Conservation (phyloP, 1,140 invertebrate genomes). For the Phymorhynchus buccinoides region DNA sequence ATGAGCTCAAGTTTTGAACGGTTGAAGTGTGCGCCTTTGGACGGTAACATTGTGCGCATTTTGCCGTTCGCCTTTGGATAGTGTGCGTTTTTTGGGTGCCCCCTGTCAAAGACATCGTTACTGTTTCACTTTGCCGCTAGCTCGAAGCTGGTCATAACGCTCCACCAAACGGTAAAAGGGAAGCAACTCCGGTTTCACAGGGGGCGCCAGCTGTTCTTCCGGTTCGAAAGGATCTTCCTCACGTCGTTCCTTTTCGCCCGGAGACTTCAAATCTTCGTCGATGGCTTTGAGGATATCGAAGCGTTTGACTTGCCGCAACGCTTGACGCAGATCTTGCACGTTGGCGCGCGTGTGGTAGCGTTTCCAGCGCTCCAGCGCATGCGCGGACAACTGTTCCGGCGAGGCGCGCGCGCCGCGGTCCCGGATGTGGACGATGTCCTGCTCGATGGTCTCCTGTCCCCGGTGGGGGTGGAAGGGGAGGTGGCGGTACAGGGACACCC, state of each 20-base stretch:
- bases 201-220: slow-evolving; percentile 43
- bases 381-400: slow-evolving; percentile 36
- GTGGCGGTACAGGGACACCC: slow-evolving; percentile 55
- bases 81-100: too few relatives aligned
- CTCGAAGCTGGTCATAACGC: slow-evolving; percentile 55
- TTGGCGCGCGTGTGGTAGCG: slow-evolving; percentile 58
- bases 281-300: slow-evolving; percentile 50
- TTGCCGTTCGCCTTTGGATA: too few relatives aligned
- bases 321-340: slow-evolving; percentile 54
- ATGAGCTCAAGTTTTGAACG: too few relatives aligned
- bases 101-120: background rate
- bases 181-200: slow-evolving; percentile 50
- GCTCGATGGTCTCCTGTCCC: slow-evolving; percentile 57
- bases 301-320: slow-evolving; percentile 47
- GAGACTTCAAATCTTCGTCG: slow-evolving; percentile 49
- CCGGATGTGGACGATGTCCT: slow-evolving; percentile 55
- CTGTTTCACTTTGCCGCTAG: slow-evolving; percentile 27
- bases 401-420: slow-evolving; percentile 40
- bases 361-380: slow-evolving; percentile 55
- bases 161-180: slow-evolving; percentile 56
- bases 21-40: too few relatives aligned
- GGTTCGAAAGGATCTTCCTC: slow-evolving; percentile 25
- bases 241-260: slow-evolving; percentile 23
- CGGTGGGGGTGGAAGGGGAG: slow-evolving; percentile 60
- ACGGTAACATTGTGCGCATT: too few relatives aligned